phyloP scores from a whole-genome alignment of 1,140 invertebrate genomes.

The Fopius arisanus region DNA sequence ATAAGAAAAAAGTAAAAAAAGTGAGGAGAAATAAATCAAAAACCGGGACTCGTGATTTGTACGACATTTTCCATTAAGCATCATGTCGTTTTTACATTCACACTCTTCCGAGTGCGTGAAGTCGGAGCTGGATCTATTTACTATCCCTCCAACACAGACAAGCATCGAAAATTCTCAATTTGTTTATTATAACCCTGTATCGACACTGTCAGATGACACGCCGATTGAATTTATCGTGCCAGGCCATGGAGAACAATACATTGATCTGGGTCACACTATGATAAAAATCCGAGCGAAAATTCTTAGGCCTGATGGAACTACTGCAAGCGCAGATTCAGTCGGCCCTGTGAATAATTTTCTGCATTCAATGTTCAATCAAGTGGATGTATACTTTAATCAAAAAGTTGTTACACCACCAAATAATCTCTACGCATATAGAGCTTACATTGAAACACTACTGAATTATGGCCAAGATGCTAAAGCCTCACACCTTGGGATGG shows the following conservation, averaged over 20 bases:
- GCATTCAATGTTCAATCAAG: too few relatives aligned
- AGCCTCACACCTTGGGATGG: constrained; percentile 12
- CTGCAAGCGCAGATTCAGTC: constrained; percentile 10
- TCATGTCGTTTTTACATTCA: constrained; percentile 35
- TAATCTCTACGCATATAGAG: constrained; percentile 59
- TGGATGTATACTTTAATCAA: constrained; percentile 60
- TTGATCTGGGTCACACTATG: constrained; percentile 54
- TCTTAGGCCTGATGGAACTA: background rate
- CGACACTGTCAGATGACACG: constrained; percentile 49
- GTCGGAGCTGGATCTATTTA: constrained; percentile 60
- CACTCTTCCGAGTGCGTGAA: constrained; percentile 41
- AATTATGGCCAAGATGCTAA: constrained; percentile 55
- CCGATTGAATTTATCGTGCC: constrained; percentile 58
- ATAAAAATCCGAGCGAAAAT: too few relatives aligned
- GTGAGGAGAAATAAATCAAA: background rate
- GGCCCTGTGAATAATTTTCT: constrained; percentile 53
- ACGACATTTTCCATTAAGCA: background rate
- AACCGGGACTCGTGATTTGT: background rate
- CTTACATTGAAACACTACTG: constrained; percentile 60
- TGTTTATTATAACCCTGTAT: constrained; percentile 58
- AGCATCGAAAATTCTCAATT: constrained; percentile 50
- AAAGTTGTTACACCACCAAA: constrained; percentile 56
- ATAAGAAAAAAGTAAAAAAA: background rate
- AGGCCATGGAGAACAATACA: constrained; percentile 51
- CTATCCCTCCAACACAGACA: constrained; percentile 57